Evolutionary conservation across 1,140 invertebrate species (phyloP).

Genomic region (Bathynomus jamesi): DNA sequence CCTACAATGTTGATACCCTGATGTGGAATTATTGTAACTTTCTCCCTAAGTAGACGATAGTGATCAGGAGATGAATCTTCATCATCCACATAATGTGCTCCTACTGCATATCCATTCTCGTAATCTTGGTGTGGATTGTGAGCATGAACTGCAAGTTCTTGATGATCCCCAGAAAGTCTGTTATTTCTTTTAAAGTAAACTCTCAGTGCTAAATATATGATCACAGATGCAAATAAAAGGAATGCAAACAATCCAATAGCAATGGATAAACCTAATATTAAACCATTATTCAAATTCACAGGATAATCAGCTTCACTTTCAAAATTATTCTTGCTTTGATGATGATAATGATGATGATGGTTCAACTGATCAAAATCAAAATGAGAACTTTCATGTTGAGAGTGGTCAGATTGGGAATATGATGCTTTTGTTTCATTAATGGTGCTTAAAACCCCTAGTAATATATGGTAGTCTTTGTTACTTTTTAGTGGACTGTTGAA

Average conservation of each 20-base stretch:
- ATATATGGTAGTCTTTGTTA: conserved; percentile 45
- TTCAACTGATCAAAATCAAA: conserved; percentile 8
- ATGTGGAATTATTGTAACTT: conserved; percentile 31
- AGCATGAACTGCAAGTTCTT: conserved; percentile 4
- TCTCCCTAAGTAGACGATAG: conserved; percentile 32
- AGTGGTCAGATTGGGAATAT: conserved; percentile 26
- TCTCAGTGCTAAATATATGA: conserved; percentile 29
- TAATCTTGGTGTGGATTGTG: background rate
- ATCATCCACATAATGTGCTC: background rate
- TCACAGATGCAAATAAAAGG: conserved; percentile 24
- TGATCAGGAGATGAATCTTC: conserved; percentile 17
- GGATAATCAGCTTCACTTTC: background rate
- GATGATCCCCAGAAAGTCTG: background rate
- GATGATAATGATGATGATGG: background rate
- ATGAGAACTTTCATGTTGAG: conserved; percentile 25
- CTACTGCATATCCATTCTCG: background rate
- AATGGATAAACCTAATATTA: conserved; percentile 31
- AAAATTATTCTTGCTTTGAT: background rate
- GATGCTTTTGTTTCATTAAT: conserved; percentile 30
- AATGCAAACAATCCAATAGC: conserved; percentile 32
- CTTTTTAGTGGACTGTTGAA: conserved; percentile 62
- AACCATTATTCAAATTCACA: conserved; percentile 1
- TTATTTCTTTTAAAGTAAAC: conserved; percentile 1
- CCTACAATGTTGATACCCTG: conserved; percentile 35
- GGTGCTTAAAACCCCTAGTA: conserved; percentile 53